Evolutionary conservation across 2,888 invertebrate genomes (phyloP), one percentile per base, ranked within the genome.

Genomic region (Cantharis flavilabris): DNA sequence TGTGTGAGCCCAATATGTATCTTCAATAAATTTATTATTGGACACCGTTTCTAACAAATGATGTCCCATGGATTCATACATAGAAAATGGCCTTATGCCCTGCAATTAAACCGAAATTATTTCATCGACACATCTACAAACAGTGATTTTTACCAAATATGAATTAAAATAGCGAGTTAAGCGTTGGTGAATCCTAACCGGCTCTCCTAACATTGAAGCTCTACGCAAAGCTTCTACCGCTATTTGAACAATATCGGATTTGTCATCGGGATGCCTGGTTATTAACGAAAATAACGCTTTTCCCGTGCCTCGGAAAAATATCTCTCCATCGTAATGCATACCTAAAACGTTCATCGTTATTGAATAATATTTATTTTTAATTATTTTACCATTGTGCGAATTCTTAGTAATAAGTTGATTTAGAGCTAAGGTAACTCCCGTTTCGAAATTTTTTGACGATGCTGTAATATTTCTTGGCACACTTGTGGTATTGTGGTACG

Each of bases 51-150:
- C 89, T 81, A 94, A 86, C 71, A 95, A 88, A 85, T 93, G 91
- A 84, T 91, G 89, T 0, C 95, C 95, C 77, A 93, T 91, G 0
- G 95, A 94, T 81, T 92, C 92, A 86, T 94, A 93, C 71, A 89
- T 89, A 0, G 94, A 95, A 87, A 93, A 95, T 28, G 94, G 93
- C 76, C 92, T 91, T 13, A 95, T 89, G 33, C 95, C 95, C 95
- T 95, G 85, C 49, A 85, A 85, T 76, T 13, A 62, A 72, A 73
- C 72, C 33, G 16, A 75, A 18, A 33, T 70, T 33, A 28, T 70
- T 10, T 70, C 63, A 30, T 69, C 79, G 62, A 62, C 62, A 73
- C 62, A 73, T 20, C 72, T 10, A 23, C 16, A 65, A 72, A n/a
- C 75, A 69, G 18, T 72, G 49, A 70, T 69, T 85, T 86, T 87